Evolutionary conservation across 1,140 invertebrate species (phyloP).

Genomic region (Yoshiicerus persimilis): DNA sequence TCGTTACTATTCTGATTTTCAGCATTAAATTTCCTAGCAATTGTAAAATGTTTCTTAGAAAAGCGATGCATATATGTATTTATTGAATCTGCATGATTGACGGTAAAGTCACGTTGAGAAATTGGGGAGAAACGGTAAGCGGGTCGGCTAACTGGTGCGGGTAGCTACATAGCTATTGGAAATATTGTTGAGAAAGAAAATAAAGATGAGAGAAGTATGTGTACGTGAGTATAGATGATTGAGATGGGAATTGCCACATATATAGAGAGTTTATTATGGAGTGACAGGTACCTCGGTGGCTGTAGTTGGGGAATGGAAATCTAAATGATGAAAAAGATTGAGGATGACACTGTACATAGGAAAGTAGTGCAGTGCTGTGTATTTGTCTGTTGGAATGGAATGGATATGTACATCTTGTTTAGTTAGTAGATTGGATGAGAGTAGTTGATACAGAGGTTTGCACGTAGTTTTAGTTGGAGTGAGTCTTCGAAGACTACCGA

Average conservation of each 20-base stretch:
- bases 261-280: background rate
- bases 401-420: background rate
- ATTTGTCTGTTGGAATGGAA: background rate
- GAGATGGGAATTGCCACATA: background rate
- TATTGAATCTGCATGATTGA: no score
- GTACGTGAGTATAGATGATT: background rate
- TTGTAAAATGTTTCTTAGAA: no score
- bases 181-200: background rate
- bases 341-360: background rate
- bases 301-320: background rate
- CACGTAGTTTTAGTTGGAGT: no score
- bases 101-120: no score
- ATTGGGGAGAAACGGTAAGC: no score
- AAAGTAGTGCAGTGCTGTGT: background rate
- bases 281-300: background rate
- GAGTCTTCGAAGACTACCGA: no score
- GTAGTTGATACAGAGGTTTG: background rate
- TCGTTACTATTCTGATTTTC: no score
- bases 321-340: background rate
- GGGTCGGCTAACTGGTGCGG: no score
- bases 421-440: background rate
- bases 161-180: background rate
- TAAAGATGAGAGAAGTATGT: background rate
- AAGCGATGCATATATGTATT: no score
- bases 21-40: no score